A percentile compares a stretch with the other conserved stretches of the same genome.
Evolutionary conservation across 2,113 vertebrate genomes (phyloP).

Genomic region (Casuarius casuarius): DNA sequence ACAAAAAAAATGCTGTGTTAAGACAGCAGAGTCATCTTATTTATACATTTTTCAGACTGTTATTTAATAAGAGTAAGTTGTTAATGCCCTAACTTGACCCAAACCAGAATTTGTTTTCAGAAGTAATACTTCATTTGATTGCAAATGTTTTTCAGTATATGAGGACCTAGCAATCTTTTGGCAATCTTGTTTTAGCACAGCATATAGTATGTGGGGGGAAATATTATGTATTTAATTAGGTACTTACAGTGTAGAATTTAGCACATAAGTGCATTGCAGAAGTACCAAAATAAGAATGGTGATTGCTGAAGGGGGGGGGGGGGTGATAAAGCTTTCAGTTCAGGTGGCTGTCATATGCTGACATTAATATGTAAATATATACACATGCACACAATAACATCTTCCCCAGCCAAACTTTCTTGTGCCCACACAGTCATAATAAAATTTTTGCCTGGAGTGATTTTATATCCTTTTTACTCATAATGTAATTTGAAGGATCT

Average conservation of each 20-base stretch:
- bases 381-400: neutral
- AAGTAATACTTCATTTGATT: neutral
- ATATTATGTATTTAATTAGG: neutral
- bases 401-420: neutral
- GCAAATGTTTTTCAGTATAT: neutral
- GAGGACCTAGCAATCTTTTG: neutral
- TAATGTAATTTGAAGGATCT: neutral
- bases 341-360: neutral
- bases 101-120: neutral
- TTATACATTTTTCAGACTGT: neutral
- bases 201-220: neutral
- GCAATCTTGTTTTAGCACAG: neutral
- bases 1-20: neutral
- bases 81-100: neutral
- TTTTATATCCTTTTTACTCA: neutral
- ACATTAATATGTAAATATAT: constrained; percentile 22
- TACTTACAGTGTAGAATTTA: neutral
- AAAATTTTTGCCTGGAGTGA: neutral
- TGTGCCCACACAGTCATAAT: neutral
- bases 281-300: constrained; percentile 1
- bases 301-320: neutral
- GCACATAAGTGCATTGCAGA: neutral
- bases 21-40: neutral
- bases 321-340: neutral
- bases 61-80: neutral